phyloP scores from a whole-genome alignment of 2,113 vertebrate species.

The Pelobates fuscus region DNA sequence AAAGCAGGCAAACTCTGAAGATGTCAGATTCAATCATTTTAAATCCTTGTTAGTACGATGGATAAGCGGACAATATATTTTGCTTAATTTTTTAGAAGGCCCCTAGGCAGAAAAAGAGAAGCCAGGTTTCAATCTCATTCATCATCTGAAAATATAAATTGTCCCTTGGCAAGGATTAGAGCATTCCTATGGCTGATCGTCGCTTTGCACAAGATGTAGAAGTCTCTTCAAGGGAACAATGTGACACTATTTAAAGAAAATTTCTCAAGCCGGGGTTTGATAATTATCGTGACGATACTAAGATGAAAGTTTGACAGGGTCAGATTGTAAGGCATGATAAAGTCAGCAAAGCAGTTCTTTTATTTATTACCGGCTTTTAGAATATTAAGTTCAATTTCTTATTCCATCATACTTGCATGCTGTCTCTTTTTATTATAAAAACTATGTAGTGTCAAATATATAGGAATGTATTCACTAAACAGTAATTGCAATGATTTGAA shows the following conservation, averaged over 20 bases:
- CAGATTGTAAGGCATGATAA: no score
- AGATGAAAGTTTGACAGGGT: no score
- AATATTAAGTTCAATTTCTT: no score
- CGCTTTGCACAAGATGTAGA: not conserved
- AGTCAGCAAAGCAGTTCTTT: no score
- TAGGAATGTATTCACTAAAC: no score
- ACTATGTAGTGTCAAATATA: no score
- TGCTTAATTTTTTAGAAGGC: constrained; percentile 8
- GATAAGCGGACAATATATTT: constrained; percentile 28
- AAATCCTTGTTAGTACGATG: constrained; percentile 3
- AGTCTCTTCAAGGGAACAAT: constrained; percentile 31
- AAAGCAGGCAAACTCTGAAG: constrained; percentile 32
- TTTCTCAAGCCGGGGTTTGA: constrained; percentile 47
- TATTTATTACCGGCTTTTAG: no score
- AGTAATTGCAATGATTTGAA: no score
- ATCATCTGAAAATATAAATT: constrained; percentile 15
- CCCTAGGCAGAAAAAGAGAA: constrained; percentile 25
- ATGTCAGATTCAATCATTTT: constrained; percentile 23
- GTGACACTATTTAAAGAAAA: constrained; percentile 46
- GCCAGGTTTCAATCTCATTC: not conserved
- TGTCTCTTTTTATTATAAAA: no score
- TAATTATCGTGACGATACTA: constrained; percentile 13
- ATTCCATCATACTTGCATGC: no score
- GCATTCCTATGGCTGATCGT: constrained; percentile 1
- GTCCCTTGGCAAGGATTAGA: constrained; percentile 14